Evolutionary conservation across 2,113 vertebrate species (phyloP).

Genomic region (Bagarius yarrelli): DNA sequence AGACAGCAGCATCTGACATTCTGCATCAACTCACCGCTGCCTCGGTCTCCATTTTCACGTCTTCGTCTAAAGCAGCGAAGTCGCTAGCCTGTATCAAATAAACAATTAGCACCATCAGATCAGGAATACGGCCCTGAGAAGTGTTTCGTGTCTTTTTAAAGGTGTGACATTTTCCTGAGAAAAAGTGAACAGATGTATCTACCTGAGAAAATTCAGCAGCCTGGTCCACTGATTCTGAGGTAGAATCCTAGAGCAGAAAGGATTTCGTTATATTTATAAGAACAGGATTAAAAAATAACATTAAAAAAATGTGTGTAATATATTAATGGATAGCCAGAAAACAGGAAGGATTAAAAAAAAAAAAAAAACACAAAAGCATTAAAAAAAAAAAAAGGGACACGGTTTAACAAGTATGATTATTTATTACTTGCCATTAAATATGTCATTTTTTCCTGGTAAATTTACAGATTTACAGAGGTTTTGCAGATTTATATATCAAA

Average conservation of each 20-base stretch:
- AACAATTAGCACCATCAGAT: slow-evolving; percentile 7
- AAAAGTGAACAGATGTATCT: neutral
- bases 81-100: slow-evolving; percentile 35
- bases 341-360: neutral
- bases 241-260: slow-evolving; percentile 21
- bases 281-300: neutral
- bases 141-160: neutral
- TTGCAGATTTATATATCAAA: neutral
- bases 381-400: too few relatives aligned
- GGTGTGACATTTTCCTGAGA: neutral
- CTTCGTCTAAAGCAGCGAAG: slow-evolving; percentile 33
- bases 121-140: neutral
- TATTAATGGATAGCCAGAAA: neutral
- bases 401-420: too few relatives aligned
- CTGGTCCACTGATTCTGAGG: slow-evolving; percentile 10
- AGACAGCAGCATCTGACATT: slow-evolving; percentile 10
- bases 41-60: slow-evolving; percentile 46
- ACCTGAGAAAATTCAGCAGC: slow-evolving; percentile 37
- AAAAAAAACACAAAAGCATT: neutral
- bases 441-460: too few relatives aligned
- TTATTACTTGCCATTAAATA: too few relatives aligned
- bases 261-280: neutral
- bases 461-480: too few relatives aligned
- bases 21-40: slow-evolving; percentile 44
- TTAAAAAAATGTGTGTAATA: neutral